Base-by-base conservation (phyloP, 2,113 vertebrate species). In the Oryzias javanicus region DNA sequence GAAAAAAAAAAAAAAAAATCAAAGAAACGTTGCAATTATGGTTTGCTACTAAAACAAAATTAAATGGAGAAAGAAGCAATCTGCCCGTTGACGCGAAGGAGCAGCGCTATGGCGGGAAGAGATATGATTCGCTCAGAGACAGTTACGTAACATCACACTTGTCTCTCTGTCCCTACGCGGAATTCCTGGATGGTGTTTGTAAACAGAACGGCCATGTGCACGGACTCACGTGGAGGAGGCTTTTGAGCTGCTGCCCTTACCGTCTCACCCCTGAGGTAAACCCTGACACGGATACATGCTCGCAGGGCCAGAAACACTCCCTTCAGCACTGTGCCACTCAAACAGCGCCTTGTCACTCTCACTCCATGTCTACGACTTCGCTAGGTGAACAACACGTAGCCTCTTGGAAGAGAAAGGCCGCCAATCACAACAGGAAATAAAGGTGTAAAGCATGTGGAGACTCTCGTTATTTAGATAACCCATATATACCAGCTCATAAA, bases 101-200 rank as follows among this genome's bases (percentile, higher is more conserved):
- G 67, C 55, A 48, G 60, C 45, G 46, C 64, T 42, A 22, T 17
- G 54, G 51, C 18, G 29, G 52, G 17, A 76, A 47, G 78, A 67
- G 86, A 88, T 61, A 79, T 65, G 46, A 84, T 84, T 73, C 6
- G 49, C 82, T 84, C 68, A 74, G 64, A 71, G 65, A 55, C 45
- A 44, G 76, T 91, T 91, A 87, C 85, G 87, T 88, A 92, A 92
- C 74, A 76, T 76, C 79, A 73, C 70, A 45, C 80, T 80, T 59
- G 67, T 69, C 69, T 75, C 65, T 58, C 74, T 76, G 35, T 35
- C 35, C 10, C 74, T 12, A 45, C 55, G 49, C 55, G 62, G 90
- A 92, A 90, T 91, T 89, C 84, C 90, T 89, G 86, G 89, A 89
- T 89, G 70, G 84, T 91, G 91, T 94, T 92, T 93, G 89, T 93